Evolutionary conservation across 1,140 invertebrate species (phyloP), one percentile per base, ranked within the genome.

Genomic region (Drosophila ficusphila): DNA sequence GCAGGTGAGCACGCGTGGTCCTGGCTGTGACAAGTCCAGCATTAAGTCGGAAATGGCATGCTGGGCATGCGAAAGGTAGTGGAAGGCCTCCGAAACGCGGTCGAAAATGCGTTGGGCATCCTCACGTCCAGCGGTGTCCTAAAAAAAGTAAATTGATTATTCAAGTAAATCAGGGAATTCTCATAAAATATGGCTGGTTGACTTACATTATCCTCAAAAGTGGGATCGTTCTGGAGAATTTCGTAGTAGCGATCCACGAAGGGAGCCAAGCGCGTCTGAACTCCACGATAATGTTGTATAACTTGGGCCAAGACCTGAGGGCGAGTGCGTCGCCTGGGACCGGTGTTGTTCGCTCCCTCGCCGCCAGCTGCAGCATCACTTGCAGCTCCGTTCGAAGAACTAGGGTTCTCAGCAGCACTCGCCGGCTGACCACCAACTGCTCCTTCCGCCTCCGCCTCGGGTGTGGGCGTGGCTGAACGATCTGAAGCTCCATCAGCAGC

Each of bases 31-130:
- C 25, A 96, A 93, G 70, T 96, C 94, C 33, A 97, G 93, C 90
- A 95, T 95, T 25, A 97, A 93, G 81, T 99, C 97, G 86, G 97
- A 98, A 7, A 98, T 92, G 3, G 95, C 95, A 90, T 99, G 98
- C 90, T 96, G 96, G 18, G 96, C 95, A 89, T 98, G 98, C 4
- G 96, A 94, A 51, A 98, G 92, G 52, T 94, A 95, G 89, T 99
- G 98, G 64, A 98, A 93, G 18, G 95, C 93, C 90, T 96, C 95
- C 0, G 95, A 95, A 1, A 97, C 95, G 11, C 94, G 92, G 77
- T 96, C 95, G 33, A 95, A 94, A 18, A 95, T 90, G 3, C 93
- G 92, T 81, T 96, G 95, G 4, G 93, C 93, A 58, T 93, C 90
- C 49, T 93, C 92, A 0, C 92, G 90, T 1, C 90, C 89, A n/a